Conservation (phyloP, 2,888 invertebrate species). For the Zeuzera pyrina region DNA sequence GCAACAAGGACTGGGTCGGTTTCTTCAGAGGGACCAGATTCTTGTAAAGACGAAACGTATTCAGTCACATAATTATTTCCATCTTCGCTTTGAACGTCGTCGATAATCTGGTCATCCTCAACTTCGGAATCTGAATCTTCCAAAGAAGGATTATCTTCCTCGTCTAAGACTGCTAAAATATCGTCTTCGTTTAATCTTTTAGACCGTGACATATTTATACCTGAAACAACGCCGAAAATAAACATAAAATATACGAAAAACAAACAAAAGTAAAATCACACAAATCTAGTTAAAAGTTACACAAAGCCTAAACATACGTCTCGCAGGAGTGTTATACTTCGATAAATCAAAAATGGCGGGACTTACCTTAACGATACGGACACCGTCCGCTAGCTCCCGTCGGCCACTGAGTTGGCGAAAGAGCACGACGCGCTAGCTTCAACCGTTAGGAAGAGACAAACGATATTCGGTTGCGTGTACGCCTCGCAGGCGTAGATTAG, state of each 20-base stretch:
- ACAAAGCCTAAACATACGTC: slow-evolving; percentile 11
- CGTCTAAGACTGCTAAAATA: slow-evolving; percentile 6
- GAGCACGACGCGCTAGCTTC: slow-evolving; percentile 6
- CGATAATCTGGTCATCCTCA: slow-evolving; percentile 16
- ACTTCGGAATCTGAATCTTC: slow-evolving; percentile 14
- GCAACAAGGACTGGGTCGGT: slow-evolving; percentile 2
- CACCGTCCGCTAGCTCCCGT: slow-evolving; percentile 9
- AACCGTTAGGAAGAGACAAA: slow-evolving; percentile 4
- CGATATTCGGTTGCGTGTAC: slow-evolving; percentile 8
- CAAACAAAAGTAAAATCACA: slow-evolving; percentile 1
- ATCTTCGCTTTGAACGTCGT: slow-evolving; percentile 16
- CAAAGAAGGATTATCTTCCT: slow-evolving; percentile 7
- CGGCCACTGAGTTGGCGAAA: slow-evolving; percentile 12
- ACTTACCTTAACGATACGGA: slow-evolving; percentile 12
- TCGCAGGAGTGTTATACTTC: slow-evolving; percentile 2
- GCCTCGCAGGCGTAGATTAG: slow-evolving; percentile 10
- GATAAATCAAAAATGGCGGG: slow-evolving; percentile 8
- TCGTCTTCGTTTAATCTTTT: slow-evolving; percentile 3
- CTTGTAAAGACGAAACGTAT: slow-evolving; percentile 8
- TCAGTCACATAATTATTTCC: slow-evolving; percentile 15
- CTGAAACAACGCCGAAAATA: slow-evolving; percentile 3
- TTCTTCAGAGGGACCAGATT: slow-evolving; percentile 5
- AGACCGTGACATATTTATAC: slow-evolving; percentile 4
- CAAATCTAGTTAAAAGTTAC: slow-evolving; percentile 9
- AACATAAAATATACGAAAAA: slow-evolving; percentile 4